Conservation (phyloP, 2,797 vertebrate species). For the Pelochelys cantorii region DNA sequence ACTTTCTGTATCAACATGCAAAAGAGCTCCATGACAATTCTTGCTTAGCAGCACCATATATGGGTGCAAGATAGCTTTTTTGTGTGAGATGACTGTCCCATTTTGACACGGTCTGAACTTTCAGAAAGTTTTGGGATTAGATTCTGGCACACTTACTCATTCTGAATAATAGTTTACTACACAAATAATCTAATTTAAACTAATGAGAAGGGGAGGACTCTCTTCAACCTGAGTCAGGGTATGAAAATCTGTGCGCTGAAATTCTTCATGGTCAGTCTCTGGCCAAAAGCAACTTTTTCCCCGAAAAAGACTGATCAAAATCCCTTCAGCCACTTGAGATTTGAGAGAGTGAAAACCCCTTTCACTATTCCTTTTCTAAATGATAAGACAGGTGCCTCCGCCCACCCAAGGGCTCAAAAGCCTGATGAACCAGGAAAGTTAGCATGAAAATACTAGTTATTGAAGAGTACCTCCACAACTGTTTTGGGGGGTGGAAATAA, state of each 20-base stretch:
- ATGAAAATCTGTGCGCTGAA: conserved; percentile 65
- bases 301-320: background rate
- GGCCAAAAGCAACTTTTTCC: conserved; percentile 31
- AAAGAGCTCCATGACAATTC: background rate
- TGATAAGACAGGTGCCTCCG: conserved; percentile 6
- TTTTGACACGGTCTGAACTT: conserved; percentile 65
- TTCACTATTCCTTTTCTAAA: background rate
- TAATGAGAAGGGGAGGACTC: background rate
- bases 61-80: background rate
- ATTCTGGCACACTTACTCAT: conserved; percentile 53
- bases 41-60: background rate
- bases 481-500: background rate
- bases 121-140: conserved; percentile 46
- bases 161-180: conserved; percentile 52
- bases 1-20: conserved; percentile 5
- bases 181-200: background rate
- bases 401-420: background rate
- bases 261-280: conserved; percentile 37
- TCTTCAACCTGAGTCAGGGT: conserved; percentile 52
- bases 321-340: background rate
- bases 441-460: conserved; percentile 16
- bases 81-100: background rate
- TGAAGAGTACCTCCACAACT: conserved; percentile 25
- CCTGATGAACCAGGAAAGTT: conserved; percentile 14
- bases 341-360: fast-evolving